Percentiles rank a stretch among this genome's conserved stretches.
Conservation (phyloP, 37 sponge, comb jelly and placozoan genomes). For the Chondrilla cf. caribensis region DNA sequence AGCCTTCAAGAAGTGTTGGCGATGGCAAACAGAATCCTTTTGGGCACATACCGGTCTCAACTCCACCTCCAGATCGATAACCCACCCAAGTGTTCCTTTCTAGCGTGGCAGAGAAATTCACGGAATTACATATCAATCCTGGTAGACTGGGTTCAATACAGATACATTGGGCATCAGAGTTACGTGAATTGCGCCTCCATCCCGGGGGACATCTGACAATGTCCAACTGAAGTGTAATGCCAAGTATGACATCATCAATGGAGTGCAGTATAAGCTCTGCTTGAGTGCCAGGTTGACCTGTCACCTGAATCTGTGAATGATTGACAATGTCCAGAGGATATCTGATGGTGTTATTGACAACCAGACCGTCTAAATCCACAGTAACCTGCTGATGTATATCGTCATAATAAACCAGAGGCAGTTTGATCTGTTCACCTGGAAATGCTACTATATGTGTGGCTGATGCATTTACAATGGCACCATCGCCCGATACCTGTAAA, state of each 20-base stretch:
- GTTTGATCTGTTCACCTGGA: constrained; percentile 31
- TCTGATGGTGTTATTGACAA: background rate
- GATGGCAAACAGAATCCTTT: background rate
- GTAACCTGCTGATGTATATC: constrained; percentile 15
- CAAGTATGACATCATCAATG: background rate
- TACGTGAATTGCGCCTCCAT: background rate
- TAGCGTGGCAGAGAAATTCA: background rate
- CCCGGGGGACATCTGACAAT: constrained; percentile 11
- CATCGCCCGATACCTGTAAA: constrained; percentile 10
- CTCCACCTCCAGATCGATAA: background rate
- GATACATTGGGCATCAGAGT: background rate
- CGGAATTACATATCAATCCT: background rate
- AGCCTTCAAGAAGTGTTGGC: background rate
- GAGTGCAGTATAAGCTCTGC: background rate
- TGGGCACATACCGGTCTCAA: background rate
- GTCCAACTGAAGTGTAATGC: background rate
- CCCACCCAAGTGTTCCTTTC: background rate
- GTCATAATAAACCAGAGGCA: constrained; percentile 29
- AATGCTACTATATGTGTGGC: background rate
- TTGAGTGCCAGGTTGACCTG: background rate
- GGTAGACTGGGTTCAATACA: background rate
- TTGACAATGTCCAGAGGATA: background rate
- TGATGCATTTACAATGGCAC: background rate
- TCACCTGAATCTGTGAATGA: background rate
- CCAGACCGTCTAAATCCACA: background rate